Evolutionary conservation across 2,797 vertebrate genomes (phyloP).

Genomic region (Mormyrops boulengeri): DNA sequence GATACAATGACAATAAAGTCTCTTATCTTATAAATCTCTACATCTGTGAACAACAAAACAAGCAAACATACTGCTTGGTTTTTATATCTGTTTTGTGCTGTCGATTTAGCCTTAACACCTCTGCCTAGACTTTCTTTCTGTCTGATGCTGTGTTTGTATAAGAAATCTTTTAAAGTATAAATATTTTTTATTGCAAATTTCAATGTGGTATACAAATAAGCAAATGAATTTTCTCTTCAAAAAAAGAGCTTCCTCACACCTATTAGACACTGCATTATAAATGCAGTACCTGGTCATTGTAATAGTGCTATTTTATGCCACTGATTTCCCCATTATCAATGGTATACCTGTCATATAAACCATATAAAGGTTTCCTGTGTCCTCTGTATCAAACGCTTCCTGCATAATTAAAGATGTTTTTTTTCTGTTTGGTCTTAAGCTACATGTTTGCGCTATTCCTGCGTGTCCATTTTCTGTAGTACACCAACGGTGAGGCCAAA

Average conservation of each 20-base stretch:
- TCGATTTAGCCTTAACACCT: neutral
- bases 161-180: neutral
- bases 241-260: neutral
- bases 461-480: slow-evolving; percentile 53
- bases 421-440: slow-evolving; percentile 61
- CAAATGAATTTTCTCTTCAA: neutral
- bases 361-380: neutral
- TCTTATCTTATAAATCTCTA: too few species aligned
- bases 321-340: neutral
- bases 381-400: slow-evolving; percentile 42
- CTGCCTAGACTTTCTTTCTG: neutral
- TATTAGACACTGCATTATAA: neutral
- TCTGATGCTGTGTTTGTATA: neutral
- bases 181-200: neutral
- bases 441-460: slow-evolving; percentile 59
- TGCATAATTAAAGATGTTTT: slow-evolving; percentile 63
- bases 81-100: neutral
- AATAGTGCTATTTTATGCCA: neutral
- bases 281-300: neutral
- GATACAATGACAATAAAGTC: too few species aligned
- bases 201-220: neutral
- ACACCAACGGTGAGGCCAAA: slow-evolving; percentile 43
- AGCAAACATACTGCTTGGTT: neutral
- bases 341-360: neutral
- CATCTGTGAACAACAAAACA: neutral